Evolutionary conservation across 2,113 vertebrate genomes (phyloP).

Genomic region (Tyto alba): DNA sequence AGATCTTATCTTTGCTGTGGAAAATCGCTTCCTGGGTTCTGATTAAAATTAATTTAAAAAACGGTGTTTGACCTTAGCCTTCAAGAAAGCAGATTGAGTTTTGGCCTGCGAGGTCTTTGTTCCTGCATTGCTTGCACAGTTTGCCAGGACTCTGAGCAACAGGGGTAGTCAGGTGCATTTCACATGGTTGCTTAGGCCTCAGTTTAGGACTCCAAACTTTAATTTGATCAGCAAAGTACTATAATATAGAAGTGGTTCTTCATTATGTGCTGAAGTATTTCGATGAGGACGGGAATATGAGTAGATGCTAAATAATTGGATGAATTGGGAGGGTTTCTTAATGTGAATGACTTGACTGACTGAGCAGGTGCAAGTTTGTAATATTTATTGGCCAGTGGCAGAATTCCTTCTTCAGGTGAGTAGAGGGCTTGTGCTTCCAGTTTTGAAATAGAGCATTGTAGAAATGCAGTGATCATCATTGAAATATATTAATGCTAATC

Average conservation of each 20-base stretch:
- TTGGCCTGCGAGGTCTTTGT: neutral
- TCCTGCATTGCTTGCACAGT: neutral
- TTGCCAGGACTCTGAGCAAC: neutral
- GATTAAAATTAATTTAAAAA: neutral
- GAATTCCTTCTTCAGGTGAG: neutral
- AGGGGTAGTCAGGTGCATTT: neutral
- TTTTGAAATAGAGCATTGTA: neutral
- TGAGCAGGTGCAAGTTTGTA: neutral
- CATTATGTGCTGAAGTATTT: neutral
- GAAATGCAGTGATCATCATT: neutral
- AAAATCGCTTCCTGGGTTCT: neutral
- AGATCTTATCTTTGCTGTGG: neutral
- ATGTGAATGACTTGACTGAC: neutral
- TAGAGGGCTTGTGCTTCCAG: neutral
- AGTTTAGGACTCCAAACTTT: neutral
- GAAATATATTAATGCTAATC: neutral
- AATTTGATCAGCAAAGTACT: neutral
- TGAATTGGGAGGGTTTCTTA: neutral
- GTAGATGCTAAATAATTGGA: neutral
- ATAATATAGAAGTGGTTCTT: neutral
- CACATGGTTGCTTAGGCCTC: neutral
- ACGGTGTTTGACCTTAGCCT: neutral
- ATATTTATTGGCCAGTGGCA: neutral
- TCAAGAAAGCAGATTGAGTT: neutral
- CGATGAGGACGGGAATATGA: neutral